Evolutionary conservation across 2,113 vertebrate species (phyloP).

Genomic region (Antennarius striatus): DNA sequence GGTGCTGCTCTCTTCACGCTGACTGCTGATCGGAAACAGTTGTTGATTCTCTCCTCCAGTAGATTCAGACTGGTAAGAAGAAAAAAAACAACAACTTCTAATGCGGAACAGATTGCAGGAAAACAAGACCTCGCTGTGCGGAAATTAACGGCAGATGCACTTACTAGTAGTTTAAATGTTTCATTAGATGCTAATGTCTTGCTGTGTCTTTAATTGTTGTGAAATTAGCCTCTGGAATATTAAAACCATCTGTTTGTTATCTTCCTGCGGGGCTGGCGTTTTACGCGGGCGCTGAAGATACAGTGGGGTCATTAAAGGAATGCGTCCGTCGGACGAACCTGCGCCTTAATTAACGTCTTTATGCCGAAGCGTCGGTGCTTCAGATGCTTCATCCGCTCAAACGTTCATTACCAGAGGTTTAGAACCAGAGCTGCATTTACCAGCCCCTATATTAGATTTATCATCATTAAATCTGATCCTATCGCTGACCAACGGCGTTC

Average conservation of each 20-base stretch:
- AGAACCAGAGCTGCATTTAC: too few species aligned
- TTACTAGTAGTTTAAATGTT: slow-evolving; percentile 97
- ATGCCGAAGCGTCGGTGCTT: slow-evolving; percentile 14
- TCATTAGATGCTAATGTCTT: slow-evolving; percentile 98
- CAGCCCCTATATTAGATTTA: background rate
- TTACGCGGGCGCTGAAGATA: slow-evolving; percentile 76
- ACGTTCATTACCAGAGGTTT: too few species aligned
- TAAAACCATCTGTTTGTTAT: slow-evolving; percentile 97
- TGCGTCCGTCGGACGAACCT: slow-evolving; percentile 49
- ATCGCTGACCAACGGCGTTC: slow-evolving; percentile 52
- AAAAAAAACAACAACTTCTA: slow-evolving; percentile 81
- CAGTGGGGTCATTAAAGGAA: slow-evolving; percentile 58
- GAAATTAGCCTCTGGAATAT: slow-evolving; percentile 98
- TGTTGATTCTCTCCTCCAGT: slow-evolving; percentile 96
- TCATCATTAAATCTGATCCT: slow-evolving; percentile 62
- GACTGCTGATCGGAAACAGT: slow-evolving; percentile 97
- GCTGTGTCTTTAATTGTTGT: slow-evolving; percentile 98
- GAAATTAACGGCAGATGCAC: slow-evolving; percentile 97
- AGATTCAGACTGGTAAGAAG: slow-evolving; percentile 84
- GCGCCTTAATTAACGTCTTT: slow-evolving; percentile 57
- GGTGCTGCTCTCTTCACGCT: slow-evolving; percentile 82
- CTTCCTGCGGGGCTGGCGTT: slow-evolving; percentile 88
- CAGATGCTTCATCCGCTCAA: background rate
- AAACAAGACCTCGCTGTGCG: slow-evolving; percentile 91
- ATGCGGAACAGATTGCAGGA: slow-evolving; percentile 94